These are phyloP conservation scores for Cephalophus harveyi DNA, from an alignment of 2,113 vertebrate species.

Conservation along the genomic window DNA sequence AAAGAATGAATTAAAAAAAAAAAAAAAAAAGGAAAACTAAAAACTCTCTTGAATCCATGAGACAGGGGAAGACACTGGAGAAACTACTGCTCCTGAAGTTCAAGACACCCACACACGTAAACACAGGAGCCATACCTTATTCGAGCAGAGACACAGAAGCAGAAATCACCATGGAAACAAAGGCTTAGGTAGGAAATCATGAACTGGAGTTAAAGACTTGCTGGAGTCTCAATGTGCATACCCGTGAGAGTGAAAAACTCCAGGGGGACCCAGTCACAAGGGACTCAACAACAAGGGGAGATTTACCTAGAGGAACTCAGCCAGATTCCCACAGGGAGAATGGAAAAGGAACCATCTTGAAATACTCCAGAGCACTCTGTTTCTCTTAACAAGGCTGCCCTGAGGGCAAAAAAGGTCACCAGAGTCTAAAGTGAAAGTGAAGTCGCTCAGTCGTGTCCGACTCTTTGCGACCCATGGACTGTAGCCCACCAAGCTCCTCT, in stretches of 20 bases:
- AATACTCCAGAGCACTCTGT: not conserved
- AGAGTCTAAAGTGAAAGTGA: not conserved
- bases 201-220: not conserved
- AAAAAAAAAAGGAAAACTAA: not conserved
- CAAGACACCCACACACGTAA: not conserved
- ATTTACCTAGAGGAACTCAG: not conserved
- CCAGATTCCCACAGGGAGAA: not conserved
- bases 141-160: fast-evolving
- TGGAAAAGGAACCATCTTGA: not conserved
- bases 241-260: not conserved
- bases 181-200: not conserved
- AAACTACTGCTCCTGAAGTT: not conserved
- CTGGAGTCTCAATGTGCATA: not conserved
- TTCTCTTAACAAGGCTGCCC: not conserved
- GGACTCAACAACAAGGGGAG: fast-evolving
- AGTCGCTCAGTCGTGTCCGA: no score
- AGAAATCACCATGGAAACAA: not conserved
- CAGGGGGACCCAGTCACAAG: not conserved
- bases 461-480: no score
- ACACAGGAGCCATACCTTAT: not conserved
- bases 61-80: not conserved
- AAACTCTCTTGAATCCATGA: not conserved
- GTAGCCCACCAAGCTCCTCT: no score
- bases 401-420: not conserved
- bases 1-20: not conserved